A percentile compares a stretch with the other conserved stretches of the same genome.
Evolutionary conservation across 2,888 invertebrate species (phyloP).

Genomic region (Pecten maximus): DNA sequence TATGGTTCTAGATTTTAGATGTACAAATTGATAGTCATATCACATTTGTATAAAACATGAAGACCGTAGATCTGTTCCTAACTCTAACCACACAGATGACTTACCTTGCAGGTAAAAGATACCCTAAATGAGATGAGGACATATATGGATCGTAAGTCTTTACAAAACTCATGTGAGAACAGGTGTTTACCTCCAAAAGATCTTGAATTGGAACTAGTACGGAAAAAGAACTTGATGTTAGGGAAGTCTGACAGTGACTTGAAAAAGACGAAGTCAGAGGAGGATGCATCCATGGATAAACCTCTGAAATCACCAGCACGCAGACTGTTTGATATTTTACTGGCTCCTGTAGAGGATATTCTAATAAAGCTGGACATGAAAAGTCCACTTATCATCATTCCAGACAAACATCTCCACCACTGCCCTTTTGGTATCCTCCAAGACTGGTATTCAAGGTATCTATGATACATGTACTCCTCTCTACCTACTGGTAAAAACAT

Average conservation of each 20-base stretch:
- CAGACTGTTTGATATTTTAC: conserved; percentile 74
- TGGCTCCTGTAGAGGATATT: conserved; percentile 78
- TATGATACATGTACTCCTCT: not conserved
- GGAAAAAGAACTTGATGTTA: conserved; percentile 64
- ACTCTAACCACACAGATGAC: no score
- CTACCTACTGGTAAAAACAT: not conserved
- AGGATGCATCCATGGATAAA: conserved; percentile 51
- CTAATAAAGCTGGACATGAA: conserved; percentile 69
- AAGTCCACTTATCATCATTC: conserved; percentile 75
- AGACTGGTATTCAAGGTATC: conserved; percentile 64
- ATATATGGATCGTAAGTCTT: conserved; percentile 57
- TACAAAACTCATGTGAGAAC: conserved; percentile 71
- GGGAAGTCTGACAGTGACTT: conserved; percentile 47
- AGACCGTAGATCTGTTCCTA: no score
- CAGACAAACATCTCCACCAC: conserved; percentile 75
- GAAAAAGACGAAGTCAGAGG: conserved; percentile 36
- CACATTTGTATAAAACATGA: not conserved
- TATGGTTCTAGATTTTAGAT: not conserved
- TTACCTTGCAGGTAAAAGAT: conserved; percentile 62
- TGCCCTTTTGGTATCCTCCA: conserved; percentile 76
- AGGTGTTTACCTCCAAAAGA: conserved; percentile 71
- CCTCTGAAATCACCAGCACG: conserved; percentile 66
- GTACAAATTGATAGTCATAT: not conserved
- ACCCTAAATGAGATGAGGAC: conserved; percentile 62
- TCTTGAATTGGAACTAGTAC: conserved; percentile 60